Percentiles rank a stretch among this genome's conserved stretches.
phyloP scores from a whole-genome alignment of 2,797 vertebrate genomes.

The Gadopsis marmoratus region DNA sequence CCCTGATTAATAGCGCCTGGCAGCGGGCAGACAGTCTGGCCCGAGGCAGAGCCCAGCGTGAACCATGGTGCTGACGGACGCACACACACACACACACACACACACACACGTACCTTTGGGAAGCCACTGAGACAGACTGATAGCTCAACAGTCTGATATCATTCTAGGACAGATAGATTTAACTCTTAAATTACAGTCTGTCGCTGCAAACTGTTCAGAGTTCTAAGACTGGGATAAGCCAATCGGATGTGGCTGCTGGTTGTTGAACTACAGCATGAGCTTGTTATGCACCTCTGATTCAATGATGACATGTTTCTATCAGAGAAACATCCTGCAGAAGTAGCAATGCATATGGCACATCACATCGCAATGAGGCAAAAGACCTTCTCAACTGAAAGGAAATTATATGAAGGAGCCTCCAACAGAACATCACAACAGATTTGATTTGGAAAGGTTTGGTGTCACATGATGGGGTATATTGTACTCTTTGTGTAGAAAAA shows the following conservation, averaged over 20 bases:
- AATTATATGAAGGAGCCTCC: not conserved
- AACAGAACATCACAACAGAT: not conserved
- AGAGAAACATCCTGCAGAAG: constrained; percentile 27
- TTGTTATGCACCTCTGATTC: constrained; percentile 17
- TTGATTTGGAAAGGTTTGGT: not conserved
- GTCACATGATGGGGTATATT: not conserved
- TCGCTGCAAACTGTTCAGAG: constrained; percentile 5
- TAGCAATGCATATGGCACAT: constrained; percentile 3
- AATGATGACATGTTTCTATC: constrained; percentile 23
- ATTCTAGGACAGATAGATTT: constrained; percentile 1
- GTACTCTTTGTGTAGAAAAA: not conserved
- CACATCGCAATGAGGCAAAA: constrained; percentile 4
- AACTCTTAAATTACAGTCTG: constrained; percentile 3
- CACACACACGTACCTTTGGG: constrained; percentile 6
- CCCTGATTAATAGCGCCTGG: constrained; percentile 93
- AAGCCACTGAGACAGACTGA: constrained; percentile 4
- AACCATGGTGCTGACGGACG: constrained; percentile 94
- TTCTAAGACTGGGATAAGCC: constrained; percentile 7
- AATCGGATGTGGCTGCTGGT: not conserved
- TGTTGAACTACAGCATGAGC: not conserved
- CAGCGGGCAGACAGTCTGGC: constrained; percentile 97
- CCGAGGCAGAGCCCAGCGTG: constrained; percentile 92
- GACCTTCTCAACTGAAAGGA: not conserved
- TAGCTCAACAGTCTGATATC: not conserved
- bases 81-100: not conserved